These are phyloP conservation scores for Paracyclopina nana DNA, from an alignment of 1,140 invertebrate genomes.

Conservation along the genomic window DNA sequence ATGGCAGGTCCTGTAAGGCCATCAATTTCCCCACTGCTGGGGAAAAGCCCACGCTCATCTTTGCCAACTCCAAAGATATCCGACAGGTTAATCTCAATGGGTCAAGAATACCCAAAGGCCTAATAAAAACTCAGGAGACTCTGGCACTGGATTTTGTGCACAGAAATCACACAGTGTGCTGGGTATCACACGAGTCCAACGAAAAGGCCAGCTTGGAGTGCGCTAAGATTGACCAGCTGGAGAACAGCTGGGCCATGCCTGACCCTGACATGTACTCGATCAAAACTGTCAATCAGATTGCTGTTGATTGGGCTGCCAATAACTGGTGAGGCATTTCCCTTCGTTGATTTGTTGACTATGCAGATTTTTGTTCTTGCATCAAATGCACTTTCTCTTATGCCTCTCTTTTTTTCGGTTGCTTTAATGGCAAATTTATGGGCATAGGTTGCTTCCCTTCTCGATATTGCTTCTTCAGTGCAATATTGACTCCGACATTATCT, in stretches of 20 bases:
- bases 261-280: not conserved
- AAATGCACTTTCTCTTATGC: too few relatives aligned
- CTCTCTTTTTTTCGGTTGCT: too few relatives aligned
- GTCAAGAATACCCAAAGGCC: not conserved
- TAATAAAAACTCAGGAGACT: not conserved
- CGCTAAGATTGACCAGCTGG: not conserved
- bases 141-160: constrained; percentile 6
- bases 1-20: constrained; percentile 34
- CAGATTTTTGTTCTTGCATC: too few relatives aligned
- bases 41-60: not conserved
- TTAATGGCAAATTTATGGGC: too few relatives aligned
- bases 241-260: not conserved
- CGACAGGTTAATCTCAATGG: not conserved
- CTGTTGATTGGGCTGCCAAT: constrained; percentile 60
- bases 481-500: too few relatives aligned
- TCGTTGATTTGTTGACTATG: too few relatives aligned
- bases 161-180: constrained; percentile 14
- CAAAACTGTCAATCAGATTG: constrained; percentile 39
- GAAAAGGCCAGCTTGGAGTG: not conserved
- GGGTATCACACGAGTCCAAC: constrained; percentile 15
- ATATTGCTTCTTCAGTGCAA: too few relatives aligned
- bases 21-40: constrained; percentile 34
- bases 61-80: constrained; percentile 2
- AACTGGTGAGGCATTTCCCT: too few relatives aligned
- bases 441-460: too few relatives aligned